Percentiles rank a stretch among this genome's conserved stretches.
Conservation (phyloP, 2,888 invertebrate species). For the Tetropium fuscum region DNA sequence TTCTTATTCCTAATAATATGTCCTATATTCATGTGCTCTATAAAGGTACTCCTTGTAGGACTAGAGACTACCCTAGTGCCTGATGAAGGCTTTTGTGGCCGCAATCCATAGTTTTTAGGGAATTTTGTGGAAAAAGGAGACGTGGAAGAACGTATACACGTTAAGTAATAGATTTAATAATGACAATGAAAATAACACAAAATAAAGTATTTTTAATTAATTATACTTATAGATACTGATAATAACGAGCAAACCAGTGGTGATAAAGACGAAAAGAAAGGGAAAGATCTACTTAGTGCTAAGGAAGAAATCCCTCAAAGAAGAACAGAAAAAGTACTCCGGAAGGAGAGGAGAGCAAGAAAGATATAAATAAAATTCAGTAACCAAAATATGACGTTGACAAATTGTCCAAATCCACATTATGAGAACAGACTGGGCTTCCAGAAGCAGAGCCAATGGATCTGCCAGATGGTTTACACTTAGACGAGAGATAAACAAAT, state of each 20-base stretch:
- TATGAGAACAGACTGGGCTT: constrained; percentile 83
- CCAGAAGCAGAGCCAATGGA: constrained; percentile 90
- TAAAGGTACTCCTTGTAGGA: too few relatives aligned
- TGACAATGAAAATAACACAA: too few relatives aligned
- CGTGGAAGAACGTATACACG: constrained; percentile 67
- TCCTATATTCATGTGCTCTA: too few relatives aligned
- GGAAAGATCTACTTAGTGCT: constrained; percentile 81
- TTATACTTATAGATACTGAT: constrained; percentile 28
- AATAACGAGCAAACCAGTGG: constrained; percentile 66
- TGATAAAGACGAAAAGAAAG: constrained; percentile 70
- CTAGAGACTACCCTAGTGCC: too few relatives aligned
- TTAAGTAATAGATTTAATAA: too few relatives aligned
- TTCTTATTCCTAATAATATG: too few relatives aligned
- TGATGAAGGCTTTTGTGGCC: too few relatives aligned
- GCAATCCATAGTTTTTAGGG: too few relatives aligned
- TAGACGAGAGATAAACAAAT: constrained; percentile 79
- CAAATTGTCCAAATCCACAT: constrained; percentile 84
- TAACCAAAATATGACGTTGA: constrained; percentile 84
- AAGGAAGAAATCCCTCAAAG: constrained; percentile 72
- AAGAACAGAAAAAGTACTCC: constrained; percentile 70
- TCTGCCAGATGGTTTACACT: constrained; percentile 86
- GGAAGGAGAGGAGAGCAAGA: constrained; percentile 67
- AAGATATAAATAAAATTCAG: constrained; percentile 87
- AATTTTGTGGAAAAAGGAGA: constrained; percentile 85
- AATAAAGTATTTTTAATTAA: too few relatives aligned